Evolutionary conservation across 1,140 invertebrate genomes (phyloP).

Genomic region (Grapholita molesta): DNA sequence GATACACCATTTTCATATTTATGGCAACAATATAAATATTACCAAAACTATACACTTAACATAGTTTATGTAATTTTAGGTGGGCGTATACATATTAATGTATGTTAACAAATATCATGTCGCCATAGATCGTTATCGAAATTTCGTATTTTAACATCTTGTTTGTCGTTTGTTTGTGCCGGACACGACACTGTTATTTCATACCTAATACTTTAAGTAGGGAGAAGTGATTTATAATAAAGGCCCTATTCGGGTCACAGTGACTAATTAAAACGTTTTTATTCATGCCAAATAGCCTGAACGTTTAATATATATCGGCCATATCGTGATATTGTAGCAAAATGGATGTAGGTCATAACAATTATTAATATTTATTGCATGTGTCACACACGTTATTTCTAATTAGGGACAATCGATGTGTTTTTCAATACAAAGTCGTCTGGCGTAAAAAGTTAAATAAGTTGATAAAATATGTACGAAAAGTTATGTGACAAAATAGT

Average conservation of each 20-base stretch:
- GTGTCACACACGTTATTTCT: not conserved
- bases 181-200: no score
- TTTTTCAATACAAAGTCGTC: not conserved
- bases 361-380: conserved; percentile 3
- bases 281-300: conserved; percentile 30
- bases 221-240: not conserved
- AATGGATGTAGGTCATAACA: not conserved
- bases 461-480: no score
- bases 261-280: conserved; percentile 48
- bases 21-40: not conserved
- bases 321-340: not conserved
- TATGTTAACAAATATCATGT: not conserved
- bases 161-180: not conserved
- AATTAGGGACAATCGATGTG: not conserved
- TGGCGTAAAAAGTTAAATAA: no score
- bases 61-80: not conserved
- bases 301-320: not conserved
- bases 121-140: not conserved
- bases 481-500: no score
- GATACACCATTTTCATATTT: not conserved
- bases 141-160: conserved; percentile 12
- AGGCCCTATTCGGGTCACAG: conserved; percentile 50
- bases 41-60: not conserved
- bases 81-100: not conserved
- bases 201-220: not conserved